Percentiles rank a stretch among this genome's conserved stretches.
phyloP scores from a whole-genome alignment of 2,113 vertebrate genomes.

The Suricata suricatta region DNA sequence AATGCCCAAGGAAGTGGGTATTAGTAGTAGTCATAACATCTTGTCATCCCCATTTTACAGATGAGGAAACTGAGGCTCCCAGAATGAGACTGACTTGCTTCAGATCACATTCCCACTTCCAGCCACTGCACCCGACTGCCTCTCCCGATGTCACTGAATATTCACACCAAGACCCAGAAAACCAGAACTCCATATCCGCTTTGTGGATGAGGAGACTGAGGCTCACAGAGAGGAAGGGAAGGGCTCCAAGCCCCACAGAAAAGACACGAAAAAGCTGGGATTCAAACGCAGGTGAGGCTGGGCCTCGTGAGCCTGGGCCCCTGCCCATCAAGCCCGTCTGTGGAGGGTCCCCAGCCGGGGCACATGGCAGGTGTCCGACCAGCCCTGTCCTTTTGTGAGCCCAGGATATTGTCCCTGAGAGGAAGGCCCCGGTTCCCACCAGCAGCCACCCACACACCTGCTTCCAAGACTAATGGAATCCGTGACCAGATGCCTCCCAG shows the following conservation, averaged over 20 bases:
- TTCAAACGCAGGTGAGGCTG: background rate
- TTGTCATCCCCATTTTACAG: background rate
- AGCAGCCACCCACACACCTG: background rate
- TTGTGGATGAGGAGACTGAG: background rate
- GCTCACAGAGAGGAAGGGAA: background rate
- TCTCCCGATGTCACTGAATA: background rate
- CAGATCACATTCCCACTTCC: background rate
- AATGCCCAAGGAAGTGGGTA: background rate
- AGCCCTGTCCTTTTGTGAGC: background rate
- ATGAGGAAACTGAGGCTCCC: background rate
- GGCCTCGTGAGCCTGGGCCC: background rate
- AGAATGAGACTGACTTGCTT: background rate
- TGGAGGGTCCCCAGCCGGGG: background rate
- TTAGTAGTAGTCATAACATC: background rate
- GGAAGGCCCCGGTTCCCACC: constrained; percentile 63
- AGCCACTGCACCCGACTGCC: too few species aligned
- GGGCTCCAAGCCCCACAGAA: background rate
- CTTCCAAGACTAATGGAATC: background rate
- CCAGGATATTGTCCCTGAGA: constrained; percentile 6
- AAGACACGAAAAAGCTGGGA: background rate
- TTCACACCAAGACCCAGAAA: too few species aligned
- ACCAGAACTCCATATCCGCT: background rate
- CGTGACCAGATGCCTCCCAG: background rate
- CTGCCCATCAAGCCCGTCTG: rapidly evolving
- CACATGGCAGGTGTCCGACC: rapidly evolving